These are phyloP conservation scores for Parauchenoglanis punctatus DNA, from an alignment of 2,797 vertebrate genomes.

Conservation along the genomic window DNA sequence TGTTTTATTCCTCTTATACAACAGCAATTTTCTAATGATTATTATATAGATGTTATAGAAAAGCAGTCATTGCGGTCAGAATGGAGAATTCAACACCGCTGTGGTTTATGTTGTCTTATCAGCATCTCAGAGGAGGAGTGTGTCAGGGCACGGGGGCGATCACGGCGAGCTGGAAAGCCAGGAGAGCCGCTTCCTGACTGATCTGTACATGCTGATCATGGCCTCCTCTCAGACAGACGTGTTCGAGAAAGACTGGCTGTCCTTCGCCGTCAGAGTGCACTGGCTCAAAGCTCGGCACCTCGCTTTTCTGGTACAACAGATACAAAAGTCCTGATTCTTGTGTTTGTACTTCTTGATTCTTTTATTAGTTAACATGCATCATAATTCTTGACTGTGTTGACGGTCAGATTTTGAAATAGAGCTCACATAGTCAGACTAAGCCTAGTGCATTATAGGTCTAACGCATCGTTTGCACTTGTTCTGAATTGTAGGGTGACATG, in stretches of 20 bases:
- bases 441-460: background rate
- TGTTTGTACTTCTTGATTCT: background rate
- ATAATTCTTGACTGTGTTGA: background rate
- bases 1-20: background rate
- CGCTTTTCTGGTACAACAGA: slow-evolving; percentile 84
- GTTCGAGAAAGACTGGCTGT: slow-evolving; percentile 87
- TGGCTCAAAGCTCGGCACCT: slow-evolving; percentile 95
- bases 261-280: slow-evolving; percentile 88
- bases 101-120: background rate
- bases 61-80: background rate
- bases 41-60: background rate
- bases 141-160: slow-evolving; percentile 69
- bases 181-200: slow-evolving; percentile 86
- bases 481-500: slow-evolving; percentile 87
- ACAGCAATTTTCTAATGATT: background rate
- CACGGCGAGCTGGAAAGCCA: slow-evolving; percentile 78
- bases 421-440: background rate
- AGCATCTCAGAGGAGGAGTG: slow-evolving; percentile 82
- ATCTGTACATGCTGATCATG: slow-evolving; percentile 87
- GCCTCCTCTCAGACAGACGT: slow-evolving; percentile 91
- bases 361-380: background rate
- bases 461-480: slow-evolving; percentile 9
- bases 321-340: background rate
- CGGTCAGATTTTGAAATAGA: too few relatives aligned
- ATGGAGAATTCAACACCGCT: background rate